A percentile compares a stretch with the other conserved stretches of the same genome.
These are phyloP conservation scores for Ceyx melanurus DNA, from an alignment of 2,113 vertebrate species.

Conservation along the genomic window DNA sequence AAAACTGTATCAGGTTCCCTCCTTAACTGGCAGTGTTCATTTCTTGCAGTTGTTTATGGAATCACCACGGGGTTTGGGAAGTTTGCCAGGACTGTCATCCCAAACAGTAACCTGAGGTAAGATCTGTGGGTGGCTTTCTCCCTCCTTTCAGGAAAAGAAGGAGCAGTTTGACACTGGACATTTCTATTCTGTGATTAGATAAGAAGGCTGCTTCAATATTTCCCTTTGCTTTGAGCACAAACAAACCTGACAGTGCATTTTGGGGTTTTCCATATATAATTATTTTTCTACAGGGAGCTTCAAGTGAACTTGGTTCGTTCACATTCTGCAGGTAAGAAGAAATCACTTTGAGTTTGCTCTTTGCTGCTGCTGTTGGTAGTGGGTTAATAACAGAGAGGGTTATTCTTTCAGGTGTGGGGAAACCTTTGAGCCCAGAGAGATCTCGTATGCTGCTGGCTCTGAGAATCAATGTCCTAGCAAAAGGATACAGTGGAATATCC, in stretches of 20 bases:
- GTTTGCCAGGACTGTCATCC: slow-evolving; percentile 95
- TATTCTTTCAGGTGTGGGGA: slow-evolving; percentile 87
- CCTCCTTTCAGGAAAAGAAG: background rate
- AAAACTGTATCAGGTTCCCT: background rate
- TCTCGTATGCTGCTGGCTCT: slow-evolving; percentile 95
- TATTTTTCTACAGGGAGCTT: slow-evolving; percentile 83
- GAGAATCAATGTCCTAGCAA: slow-evolving; percentile 95
- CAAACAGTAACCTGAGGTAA: slow-evolving; percentile 90
- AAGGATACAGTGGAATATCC: slow-evolving; percentile 96
- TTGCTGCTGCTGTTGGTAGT: background rate
- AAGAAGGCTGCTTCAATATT: background rate
- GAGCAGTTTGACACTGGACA: accelerated
- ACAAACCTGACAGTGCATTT: background rate
- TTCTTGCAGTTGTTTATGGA: slow-evolving; percentile 91
- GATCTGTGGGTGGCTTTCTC: background rate
- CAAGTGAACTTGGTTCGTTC: slow-evolving; percentile 97
- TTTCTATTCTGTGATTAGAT: background rate
- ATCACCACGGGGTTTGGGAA: slow-evolving; percentile 99
- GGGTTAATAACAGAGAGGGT: background rate
- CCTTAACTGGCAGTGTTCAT: background rate
- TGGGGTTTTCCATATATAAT: background rate
- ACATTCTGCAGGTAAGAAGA: slow-evolving; percentile 89
- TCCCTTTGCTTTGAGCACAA: background rate
- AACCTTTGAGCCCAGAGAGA: slow-evolving; percentile 90
- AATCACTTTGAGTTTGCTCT: background rate